Evolutionary conservation across 2,888 invertebrate genomes (phyloP).

Genomic region (Nudaria mundana): DNA sequence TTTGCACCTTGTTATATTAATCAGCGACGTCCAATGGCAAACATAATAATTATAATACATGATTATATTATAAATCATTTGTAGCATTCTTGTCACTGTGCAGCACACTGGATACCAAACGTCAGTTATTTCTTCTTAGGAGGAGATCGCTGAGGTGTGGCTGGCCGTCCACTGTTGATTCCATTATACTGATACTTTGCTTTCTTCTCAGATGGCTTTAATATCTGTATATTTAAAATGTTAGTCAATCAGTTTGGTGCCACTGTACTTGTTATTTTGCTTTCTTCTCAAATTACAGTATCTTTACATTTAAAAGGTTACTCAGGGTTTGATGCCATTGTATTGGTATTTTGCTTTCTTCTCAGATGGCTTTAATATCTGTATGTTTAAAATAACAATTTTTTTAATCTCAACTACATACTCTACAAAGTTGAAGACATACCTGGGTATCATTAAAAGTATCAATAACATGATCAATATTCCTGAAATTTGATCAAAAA

Average conservation of each 20-base stretch:
- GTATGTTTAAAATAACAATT: conserved; percentile 17
- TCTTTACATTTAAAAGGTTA: conserved; percentile 80
- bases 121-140: conserved; percentile 86
- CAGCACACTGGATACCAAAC: conserved; percentile 73
- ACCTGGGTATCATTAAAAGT: conserved; percentile 7
- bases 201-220: conserved; percentile 99
- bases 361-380: conserved; percentile 33
- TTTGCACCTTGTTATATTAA: conserved; percentile 61
- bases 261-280: conserved; percentile 90
- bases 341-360: conserved; percentile 17
- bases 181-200: conserved; percentile 99
- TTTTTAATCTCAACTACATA: conserved; percentile 15
- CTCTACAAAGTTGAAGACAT: conserved; percentile 12
- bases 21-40: conserved; percentile 72
- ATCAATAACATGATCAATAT: conserved; percentile 1
- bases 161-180: conserved; percentile 91
- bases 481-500: neutral
- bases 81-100: conserved; percentile 78
- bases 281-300: conserved; percentile 99
- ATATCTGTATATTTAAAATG: conserved; percentile 84
- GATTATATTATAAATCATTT: conserved; percentile 78
- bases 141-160: conserved; percentile 91
- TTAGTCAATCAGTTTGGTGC: conserved; percentile 15
- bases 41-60: conserved; percentile 73
- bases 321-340: conserved; percentile 17